Evolutionary conservation across 2,113 vertebrate species (phyloP), one percentile per base, ranked within the genome.

Genomic region (Lathamus discolor): DNA sequence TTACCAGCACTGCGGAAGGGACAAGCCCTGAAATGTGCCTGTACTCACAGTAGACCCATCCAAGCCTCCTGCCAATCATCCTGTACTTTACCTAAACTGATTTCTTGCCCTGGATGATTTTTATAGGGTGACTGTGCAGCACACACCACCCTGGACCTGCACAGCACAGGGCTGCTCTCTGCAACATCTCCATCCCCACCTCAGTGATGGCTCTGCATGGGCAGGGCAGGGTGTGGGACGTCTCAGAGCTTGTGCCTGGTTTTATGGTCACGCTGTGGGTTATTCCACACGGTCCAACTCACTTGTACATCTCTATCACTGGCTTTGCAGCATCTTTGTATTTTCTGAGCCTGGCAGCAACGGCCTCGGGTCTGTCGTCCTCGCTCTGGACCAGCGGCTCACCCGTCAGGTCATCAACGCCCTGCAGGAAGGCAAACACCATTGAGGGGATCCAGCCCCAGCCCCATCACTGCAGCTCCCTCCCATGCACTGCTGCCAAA

Each of bases 301-400:
- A 99, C 99, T 98, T 99, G 98, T 99, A 99, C 37, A 99, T 87
- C 69, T 99, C 98, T 8, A 99, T 99, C 48, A 99, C 98, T 3
- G 99, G 99, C 82, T 99, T 99, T 29, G 99, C 99, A 41, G 99
- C 98, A 9, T 99, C 99, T 93, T 99, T 99, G 98, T 99, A 99
- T 91, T 99, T 98, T 72, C 99, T 98, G 79, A 99, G 98, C 92
- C 98, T 97, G 81, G 98, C 97, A 48, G 98, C 98, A 49, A 99
- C 98, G 0, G 98, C 99, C 92, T 99, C 99, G 0, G 99, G 98
- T 90, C 98, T 98, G 98, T 99, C 99, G 0, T 99, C 99, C n/a
- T 99, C 98, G 0, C 98, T 98, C 95, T 99, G 99, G 87, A 99
- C 98, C 94, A 99, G 95, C 0, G 98, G 98, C 89, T 99, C 99